Percentiles rank a stretch among this genome's conserved stretches.
Evolutionary conservation across 2,113 vertebrate species (phyloP).

Genomic region (Sinocyclocheilus grahami): DNA sequence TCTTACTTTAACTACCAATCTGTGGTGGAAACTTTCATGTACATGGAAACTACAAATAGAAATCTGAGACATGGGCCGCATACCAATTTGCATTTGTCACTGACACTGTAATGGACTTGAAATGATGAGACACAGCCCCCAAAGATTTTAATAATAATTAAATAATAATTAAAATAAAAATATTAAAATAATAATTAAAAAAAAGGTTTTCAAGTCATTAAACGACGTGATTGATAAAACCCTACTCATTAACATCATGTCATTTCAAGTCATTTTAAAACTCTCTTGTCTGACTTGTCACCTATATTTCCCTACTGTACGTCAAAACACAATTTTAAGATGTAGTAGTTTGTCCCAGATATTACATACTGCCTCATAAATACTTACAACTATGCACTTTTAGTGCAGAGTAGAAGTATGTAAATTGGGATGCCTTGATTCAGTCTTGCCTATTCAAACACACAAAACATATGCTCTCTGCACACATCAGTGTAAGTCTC

Average conservation of each 20-base stretch:
- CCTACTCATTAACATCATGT: too few relatives aligned
- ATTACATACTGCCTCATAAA: not conserved
- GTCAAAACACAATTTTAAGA: slow-evolving; percentile 1
- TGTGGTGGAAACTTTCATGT: not conserved
- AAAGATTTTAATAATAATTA: not conserved
- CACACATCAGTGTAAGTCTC: not conserved
- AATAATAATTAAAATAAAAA: not conserved
- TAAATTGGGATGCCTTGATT: not conserved
- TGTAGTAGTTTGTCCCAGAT: not conserved
- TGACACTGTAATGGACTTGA: not conserved
- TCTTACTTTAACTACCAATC: not conserved
- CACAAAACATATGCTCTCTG: slow-evolving; percentile 8
- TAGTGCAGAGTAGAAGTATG: not conserved
- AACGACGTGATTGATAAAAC: too few relatives aligned
- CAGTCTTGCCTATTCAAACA: not conserved
- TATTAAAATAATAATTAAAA: too few relatives aligned
- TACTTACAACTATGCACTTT: not conserved
- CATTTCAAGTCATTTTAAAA: too few relatives aligned
- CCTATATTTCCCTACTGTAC: not conserved
- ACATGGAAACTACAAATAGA: not conserved
- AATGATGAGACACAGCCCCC: not conserved
- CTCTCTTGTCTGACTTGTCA: not conserved
- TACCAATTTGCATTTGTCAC: not conserved
- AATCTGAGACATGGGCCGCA: not conserved
- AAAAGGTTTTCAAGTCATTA: too few relatives aligned